Evolutionary conservation across 2,888 invertebrate genomes (phyloP).

Genomic region (Andrena trimmerana): DNA sequence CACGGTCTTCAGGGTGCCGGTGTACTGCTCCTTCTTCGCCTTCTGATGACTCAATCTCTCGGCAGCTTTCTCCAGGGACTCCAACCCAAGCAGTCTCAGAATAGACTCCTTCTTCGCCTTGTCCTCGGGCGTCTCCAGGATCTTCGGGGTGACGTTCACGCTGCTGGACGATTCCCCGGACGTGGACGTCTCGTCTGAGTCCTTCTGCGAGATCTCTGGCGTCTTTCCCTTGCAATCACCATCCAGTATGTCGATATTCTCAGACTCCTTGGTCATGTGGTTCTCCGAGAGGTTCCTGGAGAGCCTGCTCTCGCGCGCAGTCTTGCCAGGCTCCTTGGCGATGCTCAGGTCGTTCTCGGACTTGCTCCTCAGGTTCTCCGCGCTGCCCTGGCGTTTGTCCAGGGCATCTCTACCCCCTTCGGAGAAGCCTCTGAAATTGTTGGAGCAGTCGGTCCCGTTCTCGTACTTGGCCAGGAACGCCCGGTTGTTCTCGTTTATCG

Average conservation of each 20-base stretch:
- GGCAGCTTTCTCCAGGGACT: conserved; percentile 90
- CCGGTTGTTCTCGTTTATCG: conserved; percentile 82
- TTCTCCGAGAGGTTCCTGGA: conserved; percentile 66
- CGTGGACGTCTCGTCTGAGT: conserved; percentile 81
- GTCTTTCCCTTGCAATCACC: conserved; percentile 70
- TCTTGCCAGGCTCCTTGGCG: conserved; percentile 39
- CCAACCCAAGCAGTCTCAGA: conserved; percentile 90
- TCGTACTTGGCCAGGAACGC: conserved; percentile 72
- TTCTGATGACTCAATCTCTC: conserved; percentile 86
- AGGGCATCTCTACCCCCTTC: conserved; percentile 71
- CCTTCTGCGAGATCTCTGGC: conserved; percentile 74
- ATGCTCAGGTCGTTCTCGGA: conserved; percentile 80
- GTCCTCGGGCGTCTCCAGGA: conserved; percentile 87
- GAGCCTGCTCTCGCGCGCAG: conserved; percentile 59
- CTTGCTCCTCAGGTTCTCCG: conserved; percentile 78
- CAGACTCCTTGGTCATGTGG: conserved; percentile 62
- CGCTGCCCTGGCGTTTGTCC: conserved; percentile 53
- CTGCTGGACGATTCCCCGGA: conserved; percentile 82
- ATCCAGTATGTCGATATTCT: conserved; percentile 63
- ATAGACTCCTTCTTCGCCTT: conserved; percentile 91
- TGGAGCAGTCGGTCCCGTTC: conserved; percentile 64
- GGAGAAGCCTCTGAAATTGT: conserved; percentile 79
- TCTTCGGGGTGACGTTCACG: conserved; percentile 71
- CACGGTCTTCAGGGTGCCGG: conserved; percentile 93
- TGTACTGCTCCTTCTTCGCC: conserved; percentile 87